Conservation (phyloP, 1,140 invertebrate genomes). For the Pseudomyrmex pallidus region DNA sequence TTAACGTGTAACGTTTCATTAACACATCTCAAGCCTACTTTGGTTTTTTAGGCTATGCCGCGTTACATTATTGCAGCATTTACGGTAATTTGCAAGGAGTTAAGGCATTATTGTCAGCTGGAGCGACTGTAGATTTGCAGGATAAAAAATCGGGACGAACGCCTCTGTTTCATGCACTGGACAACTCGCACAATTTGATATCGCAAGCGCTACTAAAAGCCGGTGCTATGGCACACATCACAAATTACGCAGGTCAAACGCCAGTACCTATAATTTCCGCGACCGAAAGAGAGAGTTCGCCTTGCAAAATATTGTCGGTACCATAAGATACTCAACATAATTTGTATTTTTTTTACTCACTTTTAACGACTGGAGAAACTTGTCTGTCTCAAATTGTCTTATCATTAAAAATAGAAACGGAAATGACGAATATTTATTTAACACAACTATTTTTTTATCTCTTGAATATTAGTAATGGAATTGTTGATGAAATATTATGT, state of each 20-base stretch:
- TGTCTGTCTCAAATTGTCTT: too few relatives aligned
- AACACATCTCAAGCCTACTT: not conserved
- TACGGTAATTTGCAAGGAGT: constrained; percentile 68
- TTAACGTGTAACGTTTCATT: not conserved
- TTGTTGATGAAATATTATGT: too few relatives aligned
- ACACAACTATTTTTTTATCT: too few relatives aligned
- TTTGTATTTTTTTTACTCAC: not conserved
- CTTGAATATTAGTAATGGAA: too few relatives aligned
- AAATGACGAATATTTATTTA: too few relatives aligned
- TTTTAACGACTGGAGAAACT: not conserved
- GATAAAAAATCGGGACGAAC: constrained; percentile 79
- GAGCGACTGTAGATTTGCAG: constrained; percentile 72
- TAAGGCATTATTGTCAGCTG: constrained; percentile 62
- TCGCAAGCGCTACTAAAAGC: constrained; percentile 67
- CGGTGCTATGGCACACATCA: constrained; percentile 71
- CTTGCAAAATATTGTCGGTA: constrained; percentile 55
- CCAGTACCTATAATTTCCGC: constrained; percentile 55
- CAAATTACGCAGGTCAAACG: constrained; percentile 76
- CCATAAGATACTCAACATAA: constrained; percentile 45
- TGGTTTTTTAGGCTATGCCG: constrained; percentile 68
- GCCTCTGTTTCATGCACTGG: constrained; percentile 79
- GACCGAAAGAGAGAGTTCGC: constrained; percentile 62
- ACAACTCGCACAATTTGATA: constrained; percentile 61
- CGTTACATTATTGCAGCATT: constrained; percentile 76
- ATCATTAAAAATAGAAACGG: too few relatives aligned